These are phyloP conservation scores for Eupithecia abbreviata DNA, from an alignment of 2,888 invertebrate genomes.

Conservation along the genomic window DNA sequence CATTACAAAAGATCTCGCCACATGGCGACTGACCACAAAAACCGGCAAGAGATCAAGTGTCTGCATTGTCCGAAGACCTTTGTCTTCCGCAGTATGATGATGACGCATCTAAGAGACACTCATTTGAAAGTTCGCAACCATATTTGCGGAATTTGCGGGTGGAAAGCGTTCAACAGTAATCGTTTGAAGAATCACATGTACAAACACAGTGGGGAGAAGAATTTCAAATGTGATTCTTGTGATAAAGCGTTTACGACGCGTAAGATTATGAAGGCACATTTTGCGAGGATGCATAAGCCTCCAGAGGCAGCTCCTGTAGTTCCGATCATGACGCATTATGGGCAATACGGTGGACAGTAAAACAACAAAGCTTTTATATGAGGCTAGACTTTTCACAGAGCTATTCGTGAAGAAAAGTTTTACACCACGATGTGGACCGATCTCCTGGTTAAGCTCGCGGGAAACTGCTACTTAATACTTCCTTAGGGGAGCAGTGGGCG, in stretches of 20 bases:
- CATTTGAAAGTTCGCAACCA: conserved; percentile 75
- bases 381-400: too few species aligned
- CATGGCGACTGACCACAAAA: conserved; percentile 74
- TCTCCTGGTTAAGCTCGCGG: too few species aligned
- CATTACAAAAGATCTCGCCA: conserved; percentile 73
- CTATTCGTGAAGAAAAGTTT: too few species aligned
- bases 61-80: conserved; percentile 76
- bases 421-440: too few species aligned
- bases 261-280: conserved; percentile 76
- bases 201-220: conserved; percentile 78
- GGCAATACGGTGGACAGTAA: conserved; percentile 56
- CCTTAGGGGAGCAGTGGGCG: too few species aligned
- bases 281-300: conserved; percentile 70
- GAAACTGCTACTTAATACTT: too few species aligned
- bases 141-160: conserved; percentile 72
- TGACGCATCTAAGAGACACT: conserved; percentile 72
- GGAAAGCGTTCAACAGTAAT: conserved; percentile 75
- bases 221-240: conserved; percentile 74
- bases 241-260: conserved; percentile 76
- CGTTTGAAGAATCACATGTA: conserved; percentile 81
- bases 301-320: conserved; percentile 43
- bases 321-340: conserved; percentile 29
- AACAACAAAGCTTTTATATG: neutral
- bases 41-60: conserved; percentile 72
- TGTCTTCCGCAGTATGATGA: conserved; percentile 77